Conservation (phyloP, 1,140 invertebrate species). For the Scylla paramamosain region DNA sequence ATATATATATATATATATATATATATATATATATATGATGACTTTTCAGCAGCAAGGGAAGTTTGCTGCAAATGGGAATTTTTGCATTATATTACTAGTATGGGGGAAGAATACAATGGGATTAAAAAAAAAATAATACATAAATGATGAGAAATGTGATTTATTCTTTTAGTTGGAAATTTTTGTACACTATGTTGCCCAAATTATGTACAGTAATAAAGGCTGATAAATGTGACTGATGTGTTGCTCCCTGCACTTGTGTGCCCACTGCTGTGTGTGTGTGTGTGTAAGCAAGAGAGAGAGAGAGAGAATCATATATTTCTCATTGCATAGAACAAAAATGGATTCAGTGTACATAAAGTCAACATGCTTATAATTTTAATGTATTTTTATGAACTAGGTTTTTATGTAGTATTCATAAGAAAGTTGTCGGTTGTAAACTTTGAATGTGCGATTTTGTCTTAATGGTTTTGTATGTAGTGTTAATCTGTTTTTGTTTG, state of each 20-base stretch:
- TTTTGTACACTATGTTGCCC: constrained; percentile 74
- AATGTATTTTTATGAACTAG: too few relatives aligned
- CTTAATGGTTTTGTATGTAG: too few relatives aligned
- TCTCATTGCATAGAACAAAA: too few relatives aligned
- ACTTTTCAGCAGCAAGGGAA: neutral
- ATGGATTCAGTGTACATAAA: too few relatives aligned
- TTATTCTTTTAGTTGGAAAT: constrained; percentile 74
- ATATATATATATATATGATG: constrained; percentile 31
- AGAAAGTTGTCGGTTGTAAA: too few relatives aligned
- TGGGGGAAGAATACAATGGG: neutral
- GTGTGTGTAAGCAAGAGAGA: too few relatives aligned
- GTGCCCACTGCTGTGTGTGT: too few relatives aligned
- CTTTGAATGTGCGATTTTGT: too few relatives aligned
- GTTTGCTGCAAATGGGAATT: neutral
- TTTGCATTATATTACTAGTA: neutral
- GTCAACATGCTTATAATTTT: too few relatives aligned
- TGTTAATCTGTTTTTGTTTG: too few relatives aligned
- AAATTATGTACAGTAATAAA: constrained; percentile 76
- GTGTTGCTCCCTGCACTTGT: neutral
- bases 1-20: constrained; percentile 22
- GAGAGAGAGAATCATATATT: too few relatives aligned
- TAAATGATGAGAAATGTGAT: constrained; percentile 55
- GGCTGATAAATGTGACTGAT: constrained; percentile 70
- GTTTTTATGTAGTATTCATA: too few relatives aligned
- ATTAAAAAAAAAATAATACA: neutral